These are phyloP conservation scores for Tarsius wallacei DNA, from an alignment of 2,797 vertebrate genomes.

Conservation along the genomic window DNA sequence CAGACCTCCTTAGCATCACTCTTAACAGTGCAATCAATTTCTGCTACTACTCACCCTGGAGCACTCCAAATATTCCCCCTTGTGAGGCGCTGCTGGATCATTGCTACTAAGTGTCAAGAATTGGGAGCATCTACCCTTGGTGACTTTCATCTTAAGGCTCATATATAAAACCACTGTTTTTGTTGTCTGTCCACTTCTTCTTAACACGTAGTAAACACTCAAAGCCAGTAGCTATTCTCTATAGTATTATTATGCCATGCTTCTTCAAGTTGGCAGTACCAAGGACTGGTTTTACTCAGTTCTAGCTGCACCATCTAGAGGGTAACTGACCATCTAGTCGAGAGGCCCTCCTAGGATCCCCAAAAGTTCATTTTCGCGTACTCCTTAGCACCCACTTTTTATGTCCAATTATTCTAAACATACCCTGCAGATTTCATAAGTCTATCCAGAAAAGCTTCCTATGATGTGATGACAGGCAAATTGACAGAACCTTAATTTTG, in stretches of 20 bases:
- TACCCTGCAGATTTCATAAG: neutral
- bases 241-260: neutral
- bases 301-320: neutral
- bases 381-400: neutral
- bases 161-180: slow-evolving; percentile 1
- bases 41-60: neutral
- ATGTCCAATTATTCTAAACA: slow-evolving; percentile 4
- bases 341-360: neutral
- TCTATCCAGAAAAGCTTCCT: slow-evolving; percentile 8
- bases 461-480: slow-evolving; percentile 11
- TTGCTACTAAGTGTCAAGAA: neutral
- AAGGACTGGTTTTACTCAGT: neutral
- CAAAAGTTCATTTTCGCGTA: neutral
- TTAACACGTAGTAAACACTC: neutral
- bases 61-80: neutral
- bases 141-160: neutral
- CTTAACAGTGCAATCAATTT: neutral
- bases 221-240: neutral
- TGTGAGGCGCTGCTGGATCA: neutral
- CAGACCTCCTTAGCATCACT: neutral
- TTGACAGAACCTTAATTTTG: slow-evolving; percentile 45
- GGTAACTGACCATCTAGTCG: neutral
- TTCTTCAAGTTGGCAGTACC: neutral
- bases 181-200: neutral
- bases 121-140: neutral